A percentile compares a stretch with the other conserved stretches of the same genome.
Evolutionary conservation across 2,797 vertebrate species (phyloP).

Genomic region (Loriculus beryllinus): DNA sequence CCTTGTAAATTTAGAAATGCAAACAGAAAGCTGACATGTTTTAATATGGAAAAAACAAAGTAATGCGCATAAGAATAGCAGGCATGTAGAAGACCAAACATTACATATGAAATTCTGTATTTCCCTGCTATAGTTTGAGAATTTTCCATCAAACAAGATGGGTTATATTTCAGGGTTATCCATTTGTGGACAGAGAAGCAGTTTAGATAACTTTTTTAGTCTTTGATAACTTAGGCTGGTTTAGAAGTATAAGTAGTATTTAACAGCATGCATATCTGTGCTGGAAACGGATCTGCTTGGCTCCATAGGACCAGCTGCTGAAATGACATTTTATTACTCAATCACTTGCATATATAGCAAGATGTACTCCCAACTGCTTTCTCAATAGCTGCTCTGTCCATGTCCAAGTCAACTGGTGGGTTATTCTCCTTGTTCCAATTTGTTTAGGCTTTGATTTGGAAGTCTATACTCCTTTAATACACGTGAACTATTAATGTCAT

Average conservation of each 20-base stretch:
- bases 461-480: neutral
- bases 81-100: neutral
- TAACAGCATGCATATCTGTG: neutral
- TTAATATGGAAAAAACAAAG: neutral
- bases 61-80: neutral
- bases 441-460: neutral
- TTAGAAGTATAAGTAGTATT: neutral
- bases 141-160: neutral
- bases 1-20: neutral
- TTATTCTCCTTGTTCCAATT: neutral
- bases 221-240: neutral
- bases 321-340: neutral
- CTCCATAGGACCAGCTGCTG: neutral
- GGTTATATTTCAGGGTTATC: neutral
- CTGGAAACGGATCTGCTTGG: neutral
- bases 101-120: neutral
- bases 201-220: neutral
- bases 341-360: neutral
- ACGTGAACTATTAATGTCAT: neutral
- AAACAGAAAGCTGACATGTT: neutral
- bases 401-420: neutral
- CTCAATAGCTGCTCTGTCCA: neutral
- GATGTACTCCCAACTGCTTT: neutral
- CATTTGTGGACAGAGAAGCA: neutral
- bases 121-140: neutral